These are phyloP conservation scores for Scaptomyza hsui DNA, from an alignment of 1,140 invertebrate genomes.

Conservation along the genomic window DNA sequence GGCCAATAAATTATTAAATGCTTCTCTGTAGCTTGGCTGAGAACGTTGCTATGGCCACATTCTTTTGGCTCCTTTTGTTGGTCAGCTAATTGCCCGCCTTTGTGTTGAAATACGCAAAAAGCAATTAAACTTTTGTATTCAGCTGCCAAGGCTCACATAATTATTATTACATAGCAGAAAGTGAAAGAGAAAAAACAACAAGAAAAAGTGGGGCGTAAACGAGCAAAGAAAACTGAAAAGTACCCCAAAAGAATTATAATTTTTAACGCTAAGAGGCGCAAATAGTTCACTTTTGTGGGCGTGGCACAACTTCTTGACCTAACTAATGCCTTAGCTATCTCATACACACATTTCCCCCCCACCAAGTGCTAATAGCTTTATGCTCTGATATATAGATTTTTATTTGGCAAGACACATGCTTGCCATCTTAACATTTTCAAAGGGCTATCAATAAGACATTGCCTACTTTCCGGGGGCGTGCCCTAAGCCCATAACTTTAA, in stretches of 20 bases:
- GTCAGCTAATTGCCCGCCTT: slow-evolving; percentile 63
- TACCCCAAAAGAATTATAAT: slow-evolving; percentile 57
- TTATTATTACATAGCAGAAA: slow-evolving; percentile 58
- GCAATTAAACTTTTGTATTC: slow-evolving; percentile 72
- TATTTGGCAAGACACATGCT: slow-evolving; percentile 35
- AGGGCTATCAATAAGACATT: slow-evolving; percentile 73
- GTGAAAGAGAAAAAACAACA: slow-evolving; percentile 14
- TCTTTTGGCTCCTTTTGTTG: slow-evolving; percentile 33
- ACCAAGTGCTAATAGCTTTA: slow-evolving; percentile 37
- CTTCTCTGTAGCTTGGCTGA: not conserved
- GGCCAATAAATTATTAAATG: slow-evolving; percentile 48
- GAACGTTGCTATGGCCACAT: slow-evolving; percentile 30
- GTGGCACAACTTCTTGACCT: not conserved
- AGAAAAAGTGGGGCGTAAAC: slow-evolving; percentile 34
- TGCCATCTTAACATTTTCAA: slow-evolving; percentile 37
- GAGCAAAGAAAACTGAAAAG: slow-evolving; percentile 6
- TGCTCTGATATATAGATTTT: slow-evolving; percentile 19
- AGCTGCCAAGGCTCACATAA: slow-evolving; percentile 65
- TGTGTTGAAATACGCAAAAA: slow-evolving; percentile 63
- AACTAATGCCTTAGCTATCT: not conserved
- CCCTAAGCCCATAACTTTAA: slow-evolving; percentile 47
- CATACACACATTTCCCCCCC: not conserved
- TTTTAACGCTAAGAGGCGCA: slow-evolving; percentile 49
- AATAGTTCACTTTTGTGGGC: slow-evolving; percentile 25
- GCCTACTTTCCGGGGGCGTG: slow-evolving; percentile 45